phyloP scores from a whole-genome alignment of 2,113 vertebrate species.

The Elephas maximus region DNA sequence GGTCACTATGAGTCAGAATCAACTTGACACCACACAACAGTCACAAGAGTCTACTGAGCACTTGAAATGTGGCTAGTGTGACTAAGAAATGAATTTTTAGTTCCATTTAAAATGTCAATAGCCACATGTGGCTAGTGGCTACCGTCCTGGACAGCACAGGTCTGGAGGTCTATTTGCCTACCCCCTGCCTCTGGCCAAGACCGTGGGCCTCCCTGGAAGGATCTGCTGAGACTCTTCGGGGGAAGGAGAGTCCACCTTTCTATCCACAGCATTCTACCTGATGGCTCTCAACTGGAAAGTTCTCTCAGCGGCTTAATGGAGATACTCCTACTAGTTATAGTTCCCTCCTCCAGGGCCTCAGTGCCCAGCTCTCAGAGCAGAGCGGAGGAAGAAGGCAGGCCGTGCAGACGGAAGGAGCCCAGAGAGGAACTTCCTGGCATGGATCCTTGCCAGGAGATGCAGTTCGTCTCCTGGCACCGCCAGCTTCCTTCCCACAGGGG shows the following conservation, averaged over 20 bases:
- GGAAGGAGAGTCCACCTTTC: neutral
- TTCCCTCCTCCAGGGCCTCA: fast-evolving
- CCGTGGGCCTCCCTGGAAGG: neutral
- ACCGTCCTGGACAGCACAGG: fast-evolving
- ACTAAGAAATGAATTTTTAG: neutral
- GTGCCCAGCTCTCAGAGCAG: neutral
- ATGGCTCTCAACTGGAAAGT: neutral
- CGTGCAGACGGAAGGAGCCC: neutral
- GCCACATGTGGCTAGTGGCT: neutral
- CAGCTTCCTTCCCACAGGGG: neutral
- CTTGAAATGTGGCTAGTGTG: neutral
- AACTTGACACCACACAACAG: neutral
- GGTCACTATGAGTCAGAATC: neutral
- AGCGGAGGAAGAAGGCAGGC: neutral
- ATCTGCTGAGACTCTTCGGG: neutral
- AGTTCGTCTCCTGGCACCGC: neutral
- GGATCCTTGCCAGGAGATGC: neutral
- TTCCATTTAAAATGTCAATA: neutral
- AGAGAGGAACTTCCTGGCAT: neutral
- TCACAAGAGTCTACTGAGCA: neutral
- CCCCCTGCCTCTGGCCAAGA: no score
- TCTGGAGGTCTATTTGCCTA: neutral
- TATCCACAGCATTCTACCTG: fast-evolving
- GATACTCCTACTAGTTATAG: neutral
- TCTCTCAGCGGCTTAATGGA: neutral